Evolutionary conservation across 1,140 invertebrate species (phyloP), one percentile per base, ranked within the genome.

Genomic region (Drosophila kikkawai): DNA sequence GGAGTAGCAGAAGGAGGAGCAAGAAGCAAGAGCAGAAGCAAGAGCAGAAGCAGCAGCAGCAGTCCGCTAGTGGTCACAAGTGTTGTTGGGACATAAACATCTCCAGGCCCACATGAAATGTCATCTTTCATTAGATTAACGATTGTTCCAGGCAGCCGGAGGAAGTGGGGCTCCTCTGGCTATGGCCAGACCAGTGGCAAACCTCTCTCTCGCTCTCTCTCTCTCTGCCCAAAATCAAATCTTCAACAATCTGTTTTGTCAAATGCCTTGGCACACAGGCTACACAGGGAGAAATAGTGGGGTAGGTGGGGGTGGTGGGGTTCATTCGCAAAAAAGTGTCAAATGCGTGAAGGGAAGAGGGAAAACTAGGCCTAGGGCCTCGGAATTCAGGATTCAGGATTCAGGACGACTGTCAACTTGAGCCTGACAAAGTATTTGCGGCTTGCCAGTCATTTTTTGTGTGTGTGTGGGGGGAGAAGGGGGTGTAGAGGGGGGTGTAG

Each of bases 101-200:
- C 48, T 51, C 22, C 79, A 50, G 47, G 63, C 75, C 71, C 61
- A 70, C 66, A 80, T 45, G 48, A 64, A 75, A 88, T 74, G 85
- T 90, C 84, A 88, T 88, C 80, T 88, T 88, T 88, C 84, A 88
- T 88, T 88, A 88, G 84, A 88, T 88, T 88, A 88, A 88, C 84
- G 84, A 88, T 88, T 88, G 80, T 71, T 59, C 51, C 51, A 45
- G 53, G 36, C 50, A 17, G 19, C 44, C 36, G n/a, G 13, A 12
- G 29, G 66, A 29, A 29, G 26, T 29, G 44, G 12, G 7, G n/a
- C 13, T 6, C 3, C 19, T 13, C 19, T 13, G 45, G 26, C 26
- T 6, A 29, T 29, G 26, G 26, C 26, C 17, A 41, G 70, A 32
- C 69, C 68, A 47, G 58, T 45, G 73, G 74, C 59, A 78, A 61